These are phyloP conservation scores for Hemicrepidius hirtus DNA, from an alignment of 2,888 invertebrate species.

Conservation along the genomic window DNA sequence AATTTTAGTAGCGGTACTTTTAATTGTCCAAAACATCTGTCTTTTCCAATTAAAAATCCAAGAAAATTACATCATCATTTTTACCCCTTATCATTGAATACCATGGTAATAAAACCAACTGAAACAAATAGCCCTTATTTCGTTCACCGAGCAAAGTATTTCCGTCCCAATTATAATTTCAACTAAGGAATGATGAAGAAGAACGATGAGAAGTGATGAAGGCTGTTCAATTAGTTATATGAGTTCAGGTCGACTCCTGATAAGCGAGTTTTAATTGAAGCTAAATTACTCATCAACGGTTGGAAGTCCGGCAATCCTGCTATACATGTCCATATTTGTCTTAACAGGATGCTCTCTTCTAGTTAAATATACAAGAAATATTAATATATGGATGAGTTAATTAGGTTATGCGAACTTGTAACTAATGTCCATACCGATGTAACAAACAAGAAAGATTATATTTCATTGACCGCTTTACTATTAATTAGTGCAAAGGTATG, in stretches of 20 bases:
- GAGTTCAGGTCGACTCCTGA: slow-evolving; percentile 36
- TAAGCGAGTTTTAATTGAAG: slow-evolving; percentile 45
- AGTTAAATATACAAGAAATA: slow-evolving; percentile 19
- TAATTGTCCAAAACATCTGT: too few species aligned
- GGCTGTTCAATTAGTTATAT: slow-evolving; percentile 30
- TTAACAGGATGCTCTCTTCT: slow-evolving; percentile 37
- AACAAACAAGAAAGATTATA: slow-evolving; percentile 30
- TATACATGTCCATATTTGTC: slow-evolving; percentile 37
- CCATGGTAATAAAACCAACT: not conserved
- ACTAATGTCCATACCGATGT: slow-evolving; percentile 21
- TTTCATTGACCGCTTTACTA: slow-evolving; percentile 14
- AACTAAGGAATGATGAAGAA: not conserved
- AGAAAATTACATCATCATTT: not conserved
- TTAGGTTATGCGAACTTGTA: slow-evolving; percentile 36
- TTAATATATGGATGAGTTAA: slow-evolving; percentile 38
- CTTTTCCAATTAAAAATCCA: not conserved
- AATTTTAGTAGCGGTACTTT: too few species aligned
- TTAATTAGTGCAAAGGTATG: slow-evolving; percentile 1
- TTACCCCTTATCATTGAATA: not conserved
- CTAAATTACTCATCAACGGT: slow-evolving; percentile 38
- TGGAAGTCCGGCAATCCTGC: slow-evolving; percentile 24
- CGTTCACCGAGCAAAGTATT: not conserved
- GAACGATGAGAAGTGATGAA: slow-evolving; percentile 25
- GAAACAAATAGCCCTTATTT: not conserved
- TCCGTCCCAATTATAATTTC: slow-evolving; percentile 14